These are phyloP conservation scores for Sylvia borin DNA, from an alignment of 2,797 vertebrate species.

Conservation along the genomic window DNA sequence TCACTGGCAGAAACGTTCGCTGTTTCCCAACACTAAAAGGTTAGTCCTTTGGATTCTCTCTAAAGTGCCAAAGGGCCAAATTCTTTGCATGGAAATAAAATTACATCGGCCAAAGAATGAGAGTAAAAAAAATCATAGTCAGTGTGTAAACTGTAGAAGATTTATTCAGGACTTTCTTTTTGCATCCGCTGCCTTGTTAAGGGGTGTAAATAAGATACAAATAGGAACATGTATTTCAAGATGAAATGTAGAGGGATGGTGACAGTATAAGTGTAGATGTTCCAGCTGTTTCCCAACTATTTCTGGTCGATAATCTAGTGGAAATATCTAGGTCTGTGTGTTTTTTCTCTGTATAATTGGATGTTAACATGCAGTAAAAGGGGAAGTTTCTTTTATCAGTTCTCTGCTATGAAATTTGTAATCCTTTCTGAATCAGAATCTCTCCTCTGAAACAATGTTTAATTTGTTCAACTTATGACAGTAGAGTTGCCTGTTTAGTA, in stretches of 20 bases:
- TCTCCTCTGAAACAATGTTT: constrained; percentile 16
- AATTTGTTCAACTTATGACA: constrained; percentile 10
- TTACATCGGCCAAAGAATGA: neutral
- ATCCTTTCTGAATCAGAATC: neutral
- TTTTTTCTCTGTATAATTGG: neutral
- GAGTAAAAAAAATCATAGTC: neutral
- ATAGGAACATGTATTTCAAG: neutral
- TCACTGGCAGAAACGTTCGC: constrained; percentile 70
- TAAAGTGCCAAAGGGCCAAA: constrained; percentile 50
- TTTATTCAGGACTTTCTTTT: constrained; percentile 15
- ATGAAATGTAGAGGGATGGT: neutral
- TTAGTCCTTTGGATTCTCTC: constrained; percentile 62
- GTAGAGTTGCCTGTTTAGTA: neutral
- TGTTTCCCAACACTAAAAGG: constrained; percentile 70
- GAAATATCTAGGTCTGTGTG: neutral
- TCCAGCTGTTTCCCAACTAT: neutral
- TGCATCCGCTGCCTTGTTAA: neutral
- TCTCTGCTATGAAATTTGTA: constrained; percentile 30
- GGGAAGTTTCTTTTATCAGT: neutral
- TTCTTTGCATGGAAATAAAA: constrained; percentile 47
- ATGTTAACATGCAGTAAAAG: neutral
- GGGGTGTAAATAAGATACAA: neutral
- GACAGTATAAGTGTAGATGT: neutral
- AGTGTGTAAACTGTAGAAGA: neutral
- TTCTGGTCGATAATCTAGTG: neutral